Conservation (phyloP, 2,888 invertebrate genomes). For the Amiota minor region DNA sequence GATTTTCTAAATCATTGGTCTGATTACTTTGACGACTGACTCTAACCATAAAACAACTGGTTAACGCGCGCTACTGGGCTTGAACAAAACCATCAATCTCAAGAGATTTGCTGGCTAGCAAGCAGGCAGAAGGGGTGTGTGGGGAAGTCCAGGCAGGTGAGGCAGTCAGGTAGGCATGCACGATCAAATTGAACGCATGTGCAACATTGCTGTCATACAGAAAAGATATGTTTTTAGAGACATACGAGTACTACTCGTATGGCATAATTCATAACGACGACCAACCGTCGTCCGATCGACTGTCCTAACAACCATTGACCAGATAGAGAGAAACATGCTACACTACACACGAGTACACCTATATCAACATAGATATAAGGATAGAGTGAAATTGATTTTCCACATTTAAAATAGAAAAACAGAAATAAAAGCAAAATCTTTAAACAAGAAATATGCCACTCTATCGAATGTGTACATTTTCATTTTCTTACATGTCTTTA, state of each 20-base stretch:
- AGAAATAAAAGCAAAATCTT: background rate
- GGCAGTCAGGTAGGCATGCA: slow-evolving; percentile 29
- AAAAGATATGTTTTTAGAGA: background rate
- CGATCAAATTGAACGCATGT: background rate
- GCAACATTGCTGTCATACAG: background rate
- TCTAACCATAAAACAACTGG: slow-evolving; percentile 11
- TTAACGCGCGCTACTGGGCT: slow-evolving; percentile 57
- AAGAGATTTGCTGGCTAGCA: slow-evolving; percentile 1
- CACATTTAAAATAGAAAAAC: background rate
- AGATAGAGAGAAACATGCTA: too few species aligned
- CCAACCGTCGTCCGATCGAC: too few species aligned
- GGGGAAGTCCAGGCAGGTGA: slow-evolving; percentile 41
- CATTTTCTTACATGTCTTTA: slow-evolving; percentile 16
- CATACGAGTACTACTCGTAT: background rate
- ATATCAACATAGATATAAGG: too few species aligned
- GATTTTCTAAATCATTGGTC: slow-evolving; percentile 12
- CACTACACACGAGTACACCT: too few species aligned
- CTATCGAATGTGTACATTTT: background rate
- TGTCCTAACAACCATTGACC: too few species aligned
- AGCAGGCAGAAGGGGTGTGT: background rate
- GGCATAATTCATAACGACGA: too few species aligned
- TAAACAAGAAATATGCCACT: background rate
- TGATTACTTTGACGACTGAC: background rate
- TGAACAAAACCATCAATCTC: slow-evolving; percentile 64
- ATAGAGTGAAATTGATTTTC: too few species aligned